Conservation (phyloP, 2,797 vertebrate species). For the Melanotaenia boesemani region DNA sequence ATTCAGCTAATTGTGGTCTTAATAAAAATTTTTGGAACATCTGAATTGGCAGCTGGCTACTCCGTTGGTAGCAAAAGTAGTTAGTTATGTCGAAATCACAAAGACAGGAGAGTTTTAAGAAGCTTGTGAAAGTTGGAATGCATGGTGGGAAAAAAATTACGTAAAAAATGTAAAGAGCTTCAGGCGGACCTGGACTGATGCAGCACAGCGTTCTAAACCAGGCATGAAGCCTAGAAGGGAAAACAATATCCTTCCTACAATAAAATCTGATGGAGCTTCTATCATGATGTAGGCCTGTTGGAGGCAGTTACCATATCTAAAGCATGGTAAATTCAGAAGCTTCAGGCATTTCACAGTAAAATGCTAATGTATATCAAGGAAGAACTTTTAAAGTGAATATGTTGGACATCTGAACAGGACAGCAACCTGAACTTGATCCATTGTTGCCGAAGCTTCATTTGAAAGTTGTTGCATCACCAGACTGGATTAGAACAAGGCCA, state of each 20-base stretch:
- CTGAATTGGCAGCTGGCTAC: not conserved
- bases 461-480: not conserved
- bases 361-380: not conserved
- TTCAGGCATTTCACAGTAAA: not conserved
- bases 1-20: not conserved
- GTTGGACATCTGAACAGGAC: not conserved
- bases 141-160: not conserved
- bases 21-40: not conserved
- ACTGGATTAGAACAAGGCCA: not conserved
- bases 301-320: not conserved
- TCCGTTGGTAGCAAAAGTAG: no score
- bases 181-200: not conserved
- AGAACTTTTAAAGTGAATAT: not conserved
- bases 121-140: not conserved
- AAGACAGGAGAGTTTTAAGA: not conserved
- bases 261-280: not conserved
- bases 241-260: not conserved
- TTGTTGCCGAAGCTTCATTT: not conserved
- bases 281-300: not conserved
- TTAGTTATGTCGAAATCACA: not conserved
- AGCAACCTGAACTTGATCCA: not conserved
- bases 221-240: no score
- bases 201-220: not conserved
- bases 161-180: not conserved
- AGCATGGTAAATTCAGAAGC: not conserved